phyloP scores from a whole-genome alignment of 2,797 vertebrate genomes.

The Botia kubotai region DNA sequence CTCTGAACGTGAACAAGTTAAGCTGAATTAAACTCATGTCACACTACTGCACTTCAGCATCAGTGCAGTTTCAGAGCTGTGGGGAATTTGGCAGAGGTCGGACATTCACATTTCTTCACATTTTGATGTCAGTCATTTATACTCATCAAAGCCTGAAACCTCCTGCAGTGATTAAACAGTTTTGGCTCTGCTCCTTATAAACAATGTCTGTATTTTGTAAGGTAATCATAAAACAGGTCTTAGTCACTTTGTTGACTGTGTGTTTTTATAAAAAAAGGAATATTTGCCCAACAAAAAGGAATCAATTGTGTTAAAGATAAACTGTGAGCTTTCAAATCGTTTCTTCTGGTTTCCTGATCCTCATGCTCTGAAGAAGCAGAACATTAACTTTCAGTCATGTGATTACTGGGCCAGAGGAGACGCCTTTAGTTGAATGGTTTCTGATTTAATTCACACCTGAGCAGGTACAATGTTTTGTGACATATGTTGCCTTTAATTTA shows the following conservation, averaged over 20 bases:
- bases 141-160: not conserved
- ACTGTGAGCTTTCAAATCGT: constrained; percentile 1
- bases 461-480: not conserved
- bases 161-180: not conserved
- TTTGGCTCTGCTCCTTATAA: not conserved
- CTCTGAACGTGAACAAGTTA: constrained; percentile 29
- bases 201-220: constrained; percentile 12
- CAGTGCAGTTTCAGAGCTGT: not conserved
- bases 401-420: not conserved
- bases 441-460: constrained; percentile 16
- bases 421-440: not conserved
- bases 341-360: constrained; percentile 39
- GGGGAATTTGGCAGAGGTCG: not conserved
- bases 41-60: not conserved
- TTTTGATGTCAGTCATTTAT: not conserved
- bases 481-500: not conserved
- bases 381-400: constrained; percentile 43
- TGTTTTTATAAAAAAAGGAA: not conserved
- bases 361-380: constrained; percentile 47
- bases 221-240: constrained; percentile 5
- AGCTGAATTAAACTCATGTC: constrained; percentile 46
- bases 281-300: constrained; percentile 31
- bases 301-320: constrained; percentile 25
- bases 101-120: constrained; percentile 9
- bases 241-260: constrained; percentile 25